Percentiles rank a stretch among this genome's conserved stretches.
These are phyloP conservation scores for Tipula helvola DNA, from an alignment of 2,888 invertebrate genomes.

Conservation along the genomic window DNA sequence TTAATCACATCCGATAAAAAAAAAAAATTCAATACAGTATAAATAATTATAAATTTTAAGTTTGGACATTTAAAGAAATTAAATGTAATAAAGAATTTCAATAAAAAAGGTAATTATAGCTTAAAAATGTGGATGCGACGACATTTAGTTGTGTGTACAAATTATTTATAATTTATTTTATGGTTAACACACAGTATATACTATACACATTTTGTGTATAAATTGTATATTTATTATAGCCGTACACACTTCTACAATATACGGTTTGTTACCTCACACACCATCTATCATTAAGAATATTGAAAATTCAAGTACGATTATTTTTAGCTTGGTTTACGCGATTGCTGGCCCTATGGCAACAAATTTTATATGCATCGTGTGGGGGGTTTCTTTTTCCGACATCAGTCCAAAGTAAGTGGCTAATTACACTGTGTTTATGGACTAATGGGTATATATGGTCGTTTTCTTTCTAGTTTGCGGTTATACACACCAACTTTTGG, in stretches of 20 bases:
- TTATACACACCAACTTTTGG: no score
- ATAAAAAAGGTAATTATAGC: neutral
- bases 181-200: neutral
- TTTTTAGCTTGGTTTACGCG: neutral
- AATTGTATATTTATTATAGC: neutral
- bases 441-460: no score
- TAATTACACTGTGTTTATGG: no score
- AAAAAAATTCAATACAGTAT: neutral
- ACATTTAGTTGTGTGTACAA: neutral
- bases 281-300: neutral
- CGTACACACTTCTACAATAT: neutral
- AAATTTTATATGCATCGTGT: neutral
- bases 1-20: neutral
- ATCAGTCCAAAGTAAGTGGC: no score
- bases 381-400: neutral
- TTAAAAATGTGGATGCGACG: neutral
- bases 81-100: slow-evolving; percentile 4
- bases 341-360: neutral
- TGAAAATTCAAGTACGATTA: neutral
- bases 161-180: neutral
- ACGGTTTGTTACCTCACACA: neutral
- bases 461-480: no score
- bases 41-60: neutral
- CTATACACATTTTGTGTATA: neutral
- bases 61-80: neutral